Evolutionary conservation across 2,113 vertebrate genomes (phyloP).

Genomic region (Ornithorhynchus anatinus): DNA sequence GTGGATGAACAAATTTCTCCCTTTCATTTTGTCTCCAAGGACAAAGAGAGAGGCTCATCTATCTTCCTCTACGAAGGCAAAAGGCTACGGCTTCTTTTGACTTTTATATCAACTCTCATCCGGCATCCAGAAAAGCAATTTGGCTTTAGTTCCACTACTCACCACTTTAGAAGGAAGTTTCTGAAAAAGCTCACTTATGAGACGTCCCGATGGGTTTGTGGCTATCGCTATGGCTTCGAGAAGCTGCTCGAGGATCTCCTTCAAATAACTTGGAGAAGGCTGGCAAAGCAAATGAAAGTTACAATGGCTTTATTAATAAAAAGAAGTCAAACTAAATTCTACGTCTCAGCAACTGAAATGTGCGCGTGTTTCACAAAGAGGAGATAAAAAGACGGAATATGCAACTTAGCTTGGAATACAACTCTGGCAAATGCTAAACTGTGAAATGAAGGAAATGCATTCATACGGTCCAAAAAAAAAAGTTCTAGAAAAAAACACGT

Average conservation of each 20-base stretch:
- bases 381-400: not conserved
- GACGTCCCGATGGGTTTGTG: constrained; percentile 87
- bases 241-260: constrained; percentile 92
- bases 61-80: constrained; percentile 4
- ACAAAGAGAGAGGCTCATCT: not conserved
- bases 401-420: not conserved
- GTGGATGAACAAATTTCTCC: not conserved
- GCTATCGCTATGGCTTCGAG: constrained; percentile 89
- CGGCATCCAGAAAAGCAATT: not conserved
- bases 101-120: rapidly evolving
- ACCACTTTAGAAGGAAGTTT: constrained; percentile 98
- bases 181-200: constrained; percentile 97
- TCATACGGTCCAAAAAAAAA: not conserved
- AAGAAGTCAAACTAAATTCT: not conserved
- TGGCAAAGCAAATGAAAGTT: constrained; percentile 23
- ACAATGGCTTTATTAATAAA: not conserved
- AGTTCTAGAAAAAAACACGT: not conserved
- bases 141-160: constrained; percentile 26
- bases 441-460: not conserved
- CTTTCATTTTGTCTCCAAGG: not conserved
- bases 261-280: constrained; percentile 85
- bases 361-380: constrained; percentile 4
- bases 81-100: no score
- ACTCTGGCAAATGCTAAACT: constrained; percentile 4
- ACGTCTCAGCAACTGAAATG: not conserved